Evolutionary conservation across 2,113 vertebrate genomes (phyloP).

Genomic region (Ginglymostoma cirratum): DNA sequence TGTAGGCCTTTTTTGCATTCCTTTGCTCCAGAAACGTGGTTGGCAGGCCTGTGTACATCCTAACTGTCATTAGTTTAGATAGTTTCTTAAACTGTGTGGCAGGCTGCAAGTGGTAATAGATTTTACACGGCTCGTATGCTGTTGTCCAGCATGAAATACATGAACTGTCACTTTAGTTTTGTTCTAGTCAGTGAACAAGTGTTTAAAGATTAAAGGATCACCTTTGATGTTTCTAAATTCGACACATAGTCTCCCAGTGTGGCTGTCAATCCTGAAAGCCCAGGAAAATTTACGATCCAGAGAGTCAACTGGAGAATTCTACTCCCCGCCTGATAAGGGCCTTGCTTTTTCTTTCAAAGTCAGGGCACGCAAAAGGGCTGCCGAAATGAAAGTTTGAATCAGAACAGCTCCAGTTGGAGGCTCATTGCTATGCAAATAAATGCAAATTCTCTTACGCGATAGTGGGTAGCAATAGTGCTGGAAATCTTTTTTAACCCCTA

Average conservation of each 20-base stretch:
- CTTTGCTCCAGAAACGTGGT: background rate
- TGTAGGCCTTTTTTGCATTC: background rate
- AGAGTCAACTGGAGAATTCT: slow-evolving; percentile 45
- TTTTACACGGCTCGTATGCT: background rate
- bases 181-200: slow-evolving; percentile 29
- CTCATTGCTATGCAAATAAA: slow-evolving; percentile 67
- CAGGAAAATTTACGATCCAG: slow-evolving; percentile 38
- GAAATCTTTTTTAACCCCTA: background rate
- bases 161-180: slow-evolving; percentile 32
- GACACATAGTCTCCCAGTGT: slow-evolving; percentile 38
- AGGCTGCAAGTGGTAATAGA: background rate
- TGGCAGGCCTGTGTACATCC: background rate
- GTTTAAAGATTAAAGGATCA: slow-evolving; percentile 39
- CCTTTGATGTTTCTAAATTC: slow-evolving; percentile 41
- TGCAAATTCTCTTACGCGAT: slow-evolving; percentile 56
- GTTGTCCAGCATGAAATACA: background rate
- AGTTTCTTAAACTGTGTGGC: background rate
- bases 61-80: background rate
- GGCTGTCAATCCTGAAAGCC: background rate
- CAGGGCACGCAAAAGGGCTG: background rate
- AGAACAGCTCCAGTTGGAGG: slow-evolving; percentile 45
- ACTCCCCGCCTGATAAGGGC: slow-evolving; percentile 45
- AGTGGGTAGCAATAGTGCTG: slow-evolving; percentile 54
- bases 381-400: slow-evolving; percentile 35
- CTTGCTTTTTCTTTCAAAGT: background rate